Conservation (phyloP, 2,888 invertebrate genomes). For the Abrostola triplasia region DNA sequence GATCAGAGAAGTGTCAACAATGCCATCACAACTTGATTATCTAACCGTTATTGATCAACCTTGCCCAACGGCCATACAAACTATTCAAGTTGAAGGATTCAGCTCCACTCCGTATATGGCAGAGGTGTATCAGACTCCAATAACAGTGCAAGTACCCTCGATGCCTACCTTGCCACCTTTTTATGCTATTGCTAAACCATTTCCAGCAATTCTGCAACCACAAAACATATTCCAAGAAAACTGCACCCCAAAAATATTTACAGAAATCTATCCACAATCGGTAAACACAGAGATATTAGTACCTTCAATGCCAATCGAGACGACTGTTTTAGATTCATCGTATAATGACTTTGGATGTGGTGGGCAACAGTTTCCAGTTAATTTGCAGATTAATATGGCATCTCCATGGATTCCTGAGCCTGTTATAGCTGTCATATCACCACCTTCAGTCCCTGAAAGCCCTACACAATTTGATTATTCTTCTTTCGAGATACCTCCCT, state of each 20-base stretch:
- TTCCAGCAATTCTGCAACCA: constrained; percentile 13
- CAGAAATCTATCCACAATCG: not conserved
- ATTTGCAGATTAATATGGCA: constrained; percentile 69
- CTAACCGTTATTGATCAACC: constrained; percentile 25
- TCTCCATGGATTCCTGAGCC: constrained; percentile 61
- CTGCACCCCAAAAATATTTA: constrained; percentile 4
- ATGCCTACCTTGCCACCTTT: constrained; percentile 15
- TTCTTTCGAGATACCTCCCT: constrained; percentile 40
- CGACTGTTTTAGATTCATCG: constrained; percentile 4
- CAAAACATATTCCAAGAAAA: constrained; percentile 20
- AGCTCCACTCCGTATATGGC: constrained; percentile 2
- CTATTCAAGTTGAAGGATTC: constrained; percentile 7
- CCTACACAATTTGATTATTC: constrained; percentile 36
- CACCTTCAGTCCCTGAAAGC: constrained; percentile 31
- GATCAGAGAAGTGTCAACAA: not conserved
- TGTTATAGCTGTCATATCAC: constrained; percentile 58
- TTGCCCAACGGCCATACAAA: constrained; percentile 8
- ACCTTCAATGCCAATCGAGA: constrained; percentile 15
- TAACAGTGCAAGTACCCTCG: constrained; percentile 27
- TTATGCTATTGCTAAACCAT: constrained; percentile 1
- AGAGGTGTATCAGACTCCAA: constrained; percentile 28
- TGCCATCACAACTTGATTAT: constrained; percentile 19
- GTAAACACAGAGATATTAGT: constrained; percentile 6
- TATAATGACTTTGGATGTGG: constrained; percentile 2
- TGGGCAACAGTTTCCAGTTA: constrained; percentile 58